A percentile compares a stretch with the other conserved stretches of the same genome.
Conservation (phyloP, 2,113 vertebrate genomes). For the Paedocypris sp. region DNA sequence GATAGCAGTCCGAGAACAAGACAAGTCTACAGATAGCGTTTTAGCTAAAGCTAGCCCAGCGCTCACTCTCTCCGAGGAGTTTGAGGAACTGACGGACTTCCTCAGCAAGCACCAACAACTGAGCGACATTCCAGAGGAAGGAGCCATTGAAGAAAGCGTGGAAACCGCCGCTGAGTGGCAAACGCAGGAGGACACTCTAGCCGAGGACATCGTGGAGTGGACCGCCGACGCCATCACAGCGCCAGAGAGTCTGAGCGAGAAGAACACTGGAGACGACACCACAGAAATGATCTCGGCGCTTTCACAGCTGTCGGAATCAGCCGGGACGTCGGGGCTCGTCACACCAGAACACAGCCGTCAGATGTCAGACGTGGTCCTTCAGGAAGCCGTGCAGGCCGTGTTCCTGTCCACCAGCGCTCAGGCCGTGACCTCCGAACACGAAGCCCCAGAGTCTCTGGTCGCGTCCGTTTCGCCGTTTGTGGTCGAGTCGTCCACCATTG, state of each 20-base stretch:
- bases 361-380: constrained; percentile 61
- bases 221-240: constrained; percentile 73
- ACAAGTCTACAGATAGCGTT: constrained; percentile 5
- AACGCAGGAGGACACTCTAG: constrained; percentile 52
- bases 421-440: constrained; percentile 25
- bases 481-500: constrained; percentile 28
- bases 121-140: constrained; percentile 61
- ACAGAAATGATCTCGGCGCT: constrained; percentile 84
- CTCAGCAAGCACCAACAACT: constrained; percentile 55
- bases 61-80: constrained; percentile 44
- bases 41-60: neutral
- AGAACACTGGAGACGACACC: constrained; percentile 61
- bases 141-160: constrained; percentile 51
- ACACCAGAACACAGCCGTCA: constrained; percentile 61
- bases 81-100: constrained; percentile 43
- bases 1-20: constrained; percentile 9
- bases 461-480: constrained; percentile 31
- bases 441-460: constrained; percentile 26
- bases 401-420: constrained; percentile 34
- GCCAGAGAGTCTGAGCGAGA: constrained; percentile 58
- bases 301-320: constrained; percentile 73
- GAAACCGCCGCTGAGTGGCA: constrained; percentile 46
- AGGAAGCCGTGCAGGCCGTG: constrained; percentile 66
- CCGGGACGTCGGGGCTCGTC: constrained; percentile 72
- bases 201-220: constrained; percentile 61